Evolutionary conservation across 1,140 invertebrate genomes (phyloP).

Genomic region (Hylaeus volcanicus): DNA sequence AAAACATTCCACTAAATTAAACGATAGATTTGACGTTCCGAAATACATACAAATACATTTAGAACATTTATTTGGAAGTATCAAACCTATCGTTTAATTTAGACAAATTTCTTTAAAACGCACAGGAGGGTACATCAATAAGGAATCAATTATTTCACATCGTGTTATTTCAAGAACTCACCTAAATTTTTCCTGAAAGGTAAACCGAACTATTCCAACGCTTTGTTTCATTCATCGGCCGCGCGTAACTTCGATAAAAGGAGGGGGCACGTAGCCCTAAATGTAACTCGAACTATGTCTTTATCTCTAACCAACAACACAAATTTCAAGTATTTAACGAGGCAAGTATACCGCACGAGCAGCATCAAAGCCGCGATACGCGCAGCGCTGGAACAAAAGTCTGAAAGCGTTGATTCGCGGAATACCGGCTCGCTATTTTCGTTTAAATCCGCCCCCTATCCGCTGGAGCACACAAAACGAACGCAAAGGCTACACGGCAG

Average conservation of each 20-base stretch:
- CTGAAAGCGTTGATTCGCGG: background rate
- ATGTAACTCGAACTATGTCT: constrained; percentile 27
- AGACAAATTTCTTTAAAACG: no score
- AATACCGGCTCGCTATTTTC: background rate
- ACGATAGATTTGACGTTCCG: no score
- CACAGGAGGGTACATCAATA: no score
- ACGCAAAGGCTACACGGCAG: no score
- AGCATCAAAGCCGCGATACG: background rate
- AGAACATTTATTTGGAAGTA: no score
- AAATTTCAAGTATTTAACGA: constrained; percentile 17
- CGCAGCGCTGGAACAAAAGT: background rate
- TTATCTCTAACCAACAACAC: constrained; percentile 7
- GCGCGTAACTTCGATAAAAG: background rate
- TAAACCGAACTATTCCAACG: background rate
- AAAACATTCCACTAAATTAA: no score
- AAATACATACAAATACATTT: no score
- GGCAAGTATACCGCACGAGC: background rate
- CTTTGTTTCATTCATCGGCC: background rate
- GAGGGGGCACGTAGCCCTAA: background rate
- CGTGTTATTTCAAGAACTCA: background rate
- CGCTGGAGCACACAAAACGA: no score
- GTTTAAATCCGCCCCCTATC: background rate
- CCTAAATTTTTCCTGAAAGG: background rate
- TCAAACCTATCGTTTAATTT: no score
- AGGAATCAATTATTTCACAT: no score